These are phyloP conservation scores for Myopa tessellatipennis DNA, from an alignment of 2,888 invertebrate genomes.

Conservation along the genomic window DNA sequence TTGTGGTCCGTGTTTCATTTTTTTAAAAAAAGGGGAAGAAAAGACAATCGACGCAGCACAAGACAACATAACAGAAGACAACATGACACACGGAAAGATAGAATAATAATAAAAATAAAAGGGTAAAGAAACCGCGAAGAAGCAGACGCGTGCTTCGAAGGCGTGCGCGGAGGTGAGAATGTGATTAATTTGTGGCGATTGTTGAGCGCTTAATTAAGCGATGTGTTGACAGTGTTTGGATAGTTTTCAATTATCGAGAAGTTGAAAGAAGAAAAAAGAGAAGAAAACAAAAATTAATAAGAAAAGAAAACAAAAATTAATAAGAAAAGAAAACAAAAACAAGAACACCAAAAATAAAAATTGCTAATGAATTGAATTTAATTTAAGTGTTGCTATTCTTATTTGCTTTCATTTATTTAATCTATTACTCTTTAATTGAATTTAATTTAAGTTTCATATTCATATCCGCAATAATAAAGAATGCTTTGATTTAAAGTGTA, in stretches of 20 bases:
- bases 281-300: neutral
- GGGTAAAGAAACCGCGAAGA: neutral
- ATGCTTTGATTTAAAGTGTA: no score
- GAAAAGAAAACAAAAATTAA: neutral
- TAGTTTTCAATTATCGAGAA: neutral
- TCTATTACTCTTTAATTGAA: no score
- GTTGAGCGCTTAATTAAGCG: neutral
- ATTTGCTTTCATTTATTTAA: no score
- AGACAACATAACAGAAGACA: neutral
- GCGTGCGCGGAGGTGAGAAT: neutral
- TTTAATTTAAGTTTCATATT: no score
- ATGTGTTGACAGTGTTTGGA: neutral
- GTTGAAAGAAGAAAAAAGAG: neutral
- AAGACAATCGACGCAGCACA: neutral
- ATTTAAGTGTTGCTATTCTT: no score
- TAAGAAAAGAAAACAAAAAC: no score
- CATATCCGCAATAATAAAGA: no score
- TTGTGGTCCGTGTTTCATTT: no score
- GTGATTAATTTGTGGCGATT: constrained; percentile 1
- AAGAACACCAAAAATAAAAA: no score
- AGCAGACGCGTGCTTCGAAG: constrained; percentile 1
- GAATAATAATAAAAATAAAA: constrained; percentile 2
- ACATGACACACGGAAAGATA: neutral
- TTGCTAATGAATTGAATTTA: no score
- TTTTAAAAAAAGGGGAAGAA: neutral